Conservation (phyloP, 2,797 vertebrate genomes). For the Xenentodon cancila region DNA sequence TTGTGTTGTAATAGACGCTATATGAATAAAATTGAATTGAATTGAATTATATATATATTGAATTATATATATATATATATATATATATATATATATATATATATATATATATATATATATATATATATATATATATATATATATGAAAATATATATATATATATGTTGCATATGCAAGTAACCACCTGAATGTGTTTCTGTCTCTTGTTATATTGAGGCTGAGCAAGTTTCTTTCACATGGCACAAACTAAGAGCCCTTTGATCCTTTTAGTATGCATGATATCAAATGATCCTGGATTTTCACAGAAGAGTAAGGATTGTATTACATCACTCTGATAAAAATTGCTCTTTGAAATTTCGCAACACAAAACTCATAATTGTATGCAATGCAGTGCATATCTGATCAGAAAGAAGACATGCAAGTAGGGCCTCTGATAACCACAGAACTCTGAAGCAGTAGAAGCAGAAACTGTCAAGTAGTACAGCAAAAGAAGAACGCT, state of each 20-base stretch:
- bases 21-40: too few relatives aligned
- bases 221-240: constrained; percentile 42
- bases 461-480: background rate
- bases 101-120: too few relatives aligned
- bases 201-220: constrained; percentile 28
- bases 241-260: constrained; percentile 62
- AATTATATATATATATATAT: too few relatives aligned
- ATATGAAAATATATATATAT: too few relatives aligned
- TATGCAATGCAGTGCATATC: background rate
- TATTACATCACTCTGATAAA: constrained; percentile 68
- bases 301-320: constrained; percentile 40
- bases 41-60: too few relatives aligned
- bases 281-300: constrained; percentile 52
- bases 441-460: constrained; percentile 11
- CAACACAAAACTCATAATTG: constrained; percentile 46
- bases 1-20: too few relatives aligned
- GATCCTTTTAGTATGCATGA: constrained; percentile 47
- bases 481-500: background rate
- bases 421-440: constrained; percentile 16
- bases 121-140: too few relatives aligned
- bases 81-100: too few relatives aligned
- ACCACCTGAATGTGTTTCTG: constrained; percentile 22
- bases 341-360: constrained; percentile 64
- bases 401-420: constrained; percentile 39
- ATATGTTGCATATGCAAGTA: constrained; percentile 38